Evolutionary conservation across 30 jellyfish, hydroid and myxozoan species (phyloP).

Genomic region (Rhopilema esculentum): DNA sequence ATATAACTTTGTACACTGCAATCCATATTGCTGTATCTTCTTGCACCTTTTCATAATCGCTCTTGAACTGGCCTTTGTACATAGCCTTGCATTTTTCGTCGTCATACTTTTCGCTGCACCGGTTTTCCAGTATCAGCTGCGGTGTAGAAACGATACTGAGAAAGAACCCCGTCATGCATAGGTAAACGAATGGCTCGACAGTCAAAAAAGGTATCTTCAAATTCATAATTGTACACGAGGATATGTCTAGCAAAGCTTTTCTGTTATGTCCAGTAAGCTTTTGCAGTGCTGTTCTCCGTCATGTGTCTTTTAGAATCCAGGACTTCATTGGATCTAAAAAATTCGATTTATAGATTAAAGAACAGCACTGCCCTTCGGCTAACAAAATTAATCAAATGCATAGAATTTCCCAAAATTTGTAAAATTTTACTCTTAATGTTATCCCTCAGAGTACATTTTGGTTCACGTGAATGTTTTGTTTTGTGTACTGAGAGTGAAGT

Average conservation of each 20-base stretch:
- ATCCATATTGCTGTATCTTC: constrained; percentile 32
- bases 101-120: constrained; percentile 8
- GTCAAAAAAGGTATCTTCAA: constrained; percentile 12
- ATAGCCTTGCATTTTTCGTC: constrained; percentile 34
- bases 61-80: constrained; percentile 11
- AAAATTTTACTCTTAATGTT: no score
- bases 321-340: not conserved
- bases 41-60: constrained; percentile 16
- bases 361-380: no score
- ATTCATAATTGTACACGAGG: not conserved
- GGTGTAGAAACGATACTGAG: constrained; percentile 31
- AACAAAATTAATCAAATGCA: no score
- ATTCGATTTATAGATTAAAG: no score
- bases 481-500: no score
- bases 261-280: not conserved
- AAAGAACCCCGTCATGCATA: constrained; percentile 39
- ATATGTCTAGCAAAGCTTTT: not conserved
- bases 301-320: no score
- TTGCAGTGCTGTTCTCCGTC: not conserved
- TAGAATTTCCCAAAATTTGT: no score
- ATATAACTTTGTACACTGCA: constrained; percentile 7
- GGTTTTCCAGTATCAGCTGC: constrained; percentile 35
- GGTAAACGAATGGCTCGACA: constrained; percentile 36
- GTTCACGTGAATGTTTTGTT: no score
- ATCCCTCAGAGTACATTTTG: no score